phyloP scores from a whole-genome alignment of 2,113 vertebrate species.

The Vireo altiloquus region DNA sequence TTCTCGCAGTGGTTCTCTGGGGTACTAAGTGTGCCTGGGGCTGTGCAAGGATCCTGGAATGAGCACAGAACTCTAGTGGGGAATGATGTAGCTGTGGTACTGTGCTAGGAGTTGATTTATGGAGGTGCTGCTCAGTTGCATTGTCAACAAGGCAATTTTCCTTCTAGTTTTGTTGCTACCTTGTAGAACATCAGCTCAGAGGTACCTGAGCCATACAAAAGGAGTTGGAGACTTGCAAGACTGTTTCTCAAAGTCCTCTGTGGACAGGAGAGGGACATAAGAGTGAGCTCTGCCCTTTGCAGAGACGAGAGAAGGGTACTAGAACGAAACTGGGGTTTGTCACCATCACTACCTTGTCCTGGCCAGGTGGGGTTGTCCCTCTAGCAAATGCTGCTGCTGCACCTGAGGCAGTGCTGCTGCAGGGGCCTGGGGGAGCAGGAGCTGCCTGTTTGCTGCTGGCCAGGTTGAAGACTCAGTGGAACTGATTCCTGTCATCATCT shows the following conservation, averaged over 20 bases:
- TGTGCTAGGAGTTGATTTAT: background rate
- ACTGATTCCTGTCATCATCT: background rate
- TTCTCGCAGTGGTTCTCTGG: background rate
- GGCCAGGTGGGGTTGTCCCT: background rate
- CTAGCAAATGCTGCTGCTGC: background rate
- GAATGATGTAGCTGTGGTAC: background rate
- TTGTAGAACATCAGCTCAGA: background rate
- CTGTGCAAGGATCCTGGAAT: background rate
- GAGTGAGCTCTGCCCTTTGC: background rate
- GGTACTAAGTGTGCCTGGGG: background rate
- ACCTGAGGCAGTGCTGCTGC: background rate
- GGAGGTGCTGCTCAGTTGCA: background rate
- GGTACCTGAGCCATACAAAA: background rate
- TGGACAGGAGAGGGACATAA: background rate
- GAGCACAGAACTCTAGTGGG: background rate
- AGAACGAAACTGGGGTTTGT: background rate
- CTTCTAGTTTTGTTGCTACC: background rate
- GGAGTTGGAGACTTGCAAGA: background rate
- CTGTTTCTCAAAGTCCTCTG: background rate
- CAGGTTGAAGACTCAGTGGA: background rate
- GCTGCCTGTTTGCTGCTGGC: background rate
- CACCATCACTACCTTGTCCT: rapidly evolving
- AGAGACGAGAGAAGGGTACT: background rate
- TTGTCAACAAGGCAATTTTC: background rate
- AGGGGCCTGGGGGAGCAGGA: background rate